Base-by-base conservation (phyloP, 2,888 invertebrate species). In the Hecatera dysodea region DNA sequence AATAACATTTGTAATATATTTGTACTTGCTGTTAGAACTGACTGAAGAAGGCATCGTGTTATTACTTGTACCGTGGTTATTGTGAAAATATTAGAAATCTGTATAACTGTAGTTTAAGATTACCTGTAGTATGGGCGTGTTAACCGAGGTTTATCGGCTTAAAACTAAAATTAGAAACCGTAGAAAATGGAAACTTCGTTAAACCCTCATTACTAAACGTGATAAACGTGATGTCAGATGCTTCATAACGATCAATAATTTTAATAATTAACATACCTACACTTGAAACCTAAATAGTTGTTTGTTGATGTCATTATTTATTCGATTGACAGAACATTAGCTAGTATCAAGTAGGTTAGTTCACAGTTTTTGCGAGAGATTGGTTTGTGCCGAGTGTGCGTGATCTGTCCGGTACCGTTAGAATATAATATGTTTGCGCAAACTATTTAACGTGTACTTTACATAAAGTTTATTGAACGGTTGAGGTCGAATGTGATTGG, bases 401-500 rank as follows among this genome's bases (percentile, higher is more conserved):
- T 75, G 81, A 75, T 63, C 42, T 63, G 62, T 61, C 53, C 19
- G 27, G 15, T 68, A 61, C 82, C 75, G 82, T 82, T 81, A 72
- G 27, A 73, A 67, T 82, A 67, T 71, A 61, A 67, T 59, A 48
- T 73, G 65, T 78, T 78, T 82, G 67, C 44, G 27, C 53, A 78
- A 67, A 71, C 67, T 62, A 74, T 74, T 82, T 67, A 50, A 39
- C 55, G 17, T 50, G 63, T 66, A 81, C 52, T 77, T 66, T 66
- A 52, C 56, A 77, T 78, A 65, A 80, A 74, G 78, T 78, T 80
- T 55, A 82, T 79, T 81, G 78, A 79, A 79, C 72, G 72, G 72
- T 55, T 33, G 17, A 29, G 42, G 12, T n/a, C 42, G 50, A 69
- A 78, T 60, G 36, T 72, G 53, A 72, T 66, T 24, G 11, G 61